Conservation (phyloP, 2,113 vertebrate species). For the Arenaria interpres region DNA sequence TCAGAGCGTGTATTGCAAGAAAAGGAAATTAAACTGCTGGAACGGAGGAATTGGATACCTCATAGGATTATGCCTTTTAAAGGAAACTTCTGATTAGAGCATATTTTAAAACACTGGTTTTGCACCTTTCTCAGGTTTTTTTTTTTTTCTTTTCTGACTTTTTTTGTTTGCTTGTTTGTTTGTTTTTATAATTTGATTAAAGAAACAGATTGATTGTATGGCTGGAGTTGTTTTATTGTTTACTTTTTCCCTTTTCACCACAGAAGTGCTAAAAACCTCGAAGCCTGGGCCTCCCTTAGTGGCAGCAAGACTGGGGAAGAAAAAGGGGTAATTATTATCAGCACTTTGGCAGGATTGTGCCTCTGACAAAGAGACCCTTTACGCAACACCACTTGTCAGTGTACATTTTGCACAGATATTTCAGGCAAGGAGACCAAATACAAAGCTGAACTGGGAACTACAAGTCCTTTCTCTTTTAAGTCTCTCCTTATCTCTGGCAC, state of each 20-base stretch:
- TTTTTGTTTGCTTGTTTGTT: neutral
- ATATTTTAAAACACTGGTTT: neutral
- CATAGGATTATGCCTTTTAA: neutral
- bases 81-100: neutral
- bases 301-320: neutral
- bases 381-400: neutral
- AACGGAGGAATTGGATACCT: neutral
- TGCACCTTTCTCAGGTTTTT: too few relatives aligned
- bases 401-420: neutral
- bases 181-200: neutral
- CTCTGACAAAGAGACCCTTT: neutral
- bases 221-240: neutral
- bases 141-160: too few relatives aligned
- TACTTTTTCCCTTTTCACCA: neutral
- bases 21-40: neutral
- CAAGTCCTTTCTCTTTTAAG: neutral
- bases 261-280: neutral
- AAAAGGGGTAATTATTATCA: neutral
- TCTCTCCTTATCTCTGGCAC: neutral
- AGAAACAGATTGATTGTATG: neutral
- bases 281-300: neutral
- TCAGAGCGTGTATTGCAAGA: accelerated
- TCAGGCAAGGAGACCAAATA: neutral
- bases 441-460: neutral
- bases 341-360: neutral